Evolutionary conservation across 1,140 invertebrate genomes (phyloP).

Genomic region (Brachionus rubens): DNA sequence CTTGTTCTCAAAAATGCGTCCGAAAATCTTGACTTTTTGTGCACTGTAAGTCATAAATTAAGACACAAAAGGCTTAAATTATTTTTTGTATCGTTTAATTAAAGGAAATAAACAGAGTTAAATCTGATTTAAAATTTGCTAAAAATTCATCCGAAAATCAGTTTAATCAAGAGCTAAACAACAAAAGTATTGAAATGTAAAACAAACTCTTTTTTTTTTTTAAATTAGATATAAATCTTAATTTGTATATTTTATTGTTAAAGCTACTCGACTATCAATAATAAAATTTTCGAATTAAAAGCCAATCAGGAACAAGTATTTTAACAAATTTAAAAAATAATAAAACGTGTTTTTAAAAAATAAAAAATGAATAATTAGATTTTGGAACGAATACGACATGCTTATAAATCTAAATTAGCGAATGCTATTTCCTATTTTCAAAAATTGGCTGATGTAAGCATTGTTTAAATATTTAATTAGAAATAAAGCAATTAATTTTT

Average conservation of each 20-base stretch:
- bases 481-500: too few species aligned
- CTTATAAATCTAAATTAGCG: constrained; percentile 41
- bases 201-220: background rate
- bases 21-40: constrained; percentile 54
- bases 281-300: background rate
- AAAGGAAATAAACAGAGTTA: constrained; percentile 7
- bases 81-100: background rate
- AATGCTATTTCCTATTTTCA: constrained; percentile 37
- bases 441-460: constrained; percentile 25
- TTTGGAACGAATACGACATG: constrained; percentile 36
- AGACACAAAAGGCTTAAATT: background rate
- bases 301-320: constrained; percentile 26
- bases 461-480: too few species aligned
- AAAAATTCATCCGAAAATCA: constrained; percentile 38
- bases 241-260: background rate
- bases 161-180: constrained; percentile 34
- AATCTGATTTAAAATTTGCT: constrained; percentile 24
- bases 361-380: constrained; percentile 18
- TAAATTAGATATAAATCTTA: too few species aligned
- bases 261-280: constrained; percentile 5
- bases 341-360: background rate
- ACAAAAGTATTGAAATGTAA: constrained; percentile 43
- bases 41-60: constrained; percentile 50
- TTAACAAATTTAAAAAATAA: background rate
- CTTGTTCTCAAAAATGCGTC: constrained; percentile 58